Evolutionary conservation across 2,113 vertebrate species (phyloP).

Genomic region (Phycodurus eques): DNA sequence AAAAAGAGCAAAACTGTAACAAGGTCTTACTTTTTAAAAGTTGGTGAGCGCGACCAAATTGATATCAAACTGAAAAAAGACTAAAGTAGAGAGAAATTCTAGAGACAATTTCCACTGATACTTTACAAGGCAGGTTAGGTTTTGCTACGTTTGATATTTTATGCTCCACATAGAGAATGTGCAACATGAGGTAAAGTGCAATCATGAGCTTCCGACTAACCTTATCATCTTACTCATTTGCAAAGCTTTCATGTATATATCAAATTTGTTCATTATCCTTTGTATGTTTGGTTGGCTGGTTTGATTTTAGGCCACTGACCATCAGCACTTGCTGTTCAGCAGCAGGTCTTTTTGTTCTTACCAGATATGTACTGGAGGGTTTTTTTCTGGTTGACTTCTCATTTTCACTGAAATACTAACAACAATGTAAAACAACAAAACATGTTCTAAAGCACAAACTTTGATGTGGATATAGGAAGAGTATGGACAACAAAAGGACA

Average conservation of each 20-base stretch:
- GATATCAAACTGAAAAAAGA: background rate
- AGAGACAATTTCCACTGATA: background rate
- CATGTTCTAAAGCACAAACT: conserved; percentile 71
- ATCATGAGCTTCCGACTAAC: conserved; percentile 66
- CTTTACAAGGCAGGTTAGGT: conserved; percentile 25
- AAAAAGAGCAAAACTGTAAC: conserved; percentile 38
- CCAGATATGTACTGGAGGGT: conserved; percentile 60
- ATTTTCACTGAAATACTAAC: conserved; percentile 65
- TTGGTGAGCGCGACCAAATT: conserved; percentile 13
- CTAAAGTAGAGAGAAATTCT: background rate
- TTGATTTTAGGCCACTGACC: conserved; percentile 48
- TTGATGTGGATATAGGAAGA: conserved; percentile 43
- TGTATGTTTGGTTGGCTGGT: conserved; percentile 28
- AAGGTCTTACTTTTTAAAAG: conserved; percentile 25
- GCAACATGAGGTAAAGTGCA: conserved; percentile 60
- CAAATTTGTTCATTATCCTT: conserved; percentile 44
- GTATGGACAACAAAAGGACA: conserved; percentile 41
- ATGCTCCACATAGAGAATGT: conserved; percentile 55
- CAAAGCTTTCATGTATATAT: conserved; percentile 60
- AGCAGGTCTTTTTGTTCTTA: conserved; percentile 61
- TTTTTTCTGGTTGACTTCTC: conserved; percentile 65
- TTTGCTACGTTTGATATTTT: conserved; percentile 25
- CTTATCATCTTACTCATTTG: conserved; percentile 38
- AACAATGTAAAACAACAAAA: conserved; percentile 37
- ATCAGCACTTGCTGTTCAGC: conserved; percentile 61